Evolutionary conservation across 1,140 invertebrate genomes (phyloP).

Genomic region (Stegodyphus mimosarum): DNA sequence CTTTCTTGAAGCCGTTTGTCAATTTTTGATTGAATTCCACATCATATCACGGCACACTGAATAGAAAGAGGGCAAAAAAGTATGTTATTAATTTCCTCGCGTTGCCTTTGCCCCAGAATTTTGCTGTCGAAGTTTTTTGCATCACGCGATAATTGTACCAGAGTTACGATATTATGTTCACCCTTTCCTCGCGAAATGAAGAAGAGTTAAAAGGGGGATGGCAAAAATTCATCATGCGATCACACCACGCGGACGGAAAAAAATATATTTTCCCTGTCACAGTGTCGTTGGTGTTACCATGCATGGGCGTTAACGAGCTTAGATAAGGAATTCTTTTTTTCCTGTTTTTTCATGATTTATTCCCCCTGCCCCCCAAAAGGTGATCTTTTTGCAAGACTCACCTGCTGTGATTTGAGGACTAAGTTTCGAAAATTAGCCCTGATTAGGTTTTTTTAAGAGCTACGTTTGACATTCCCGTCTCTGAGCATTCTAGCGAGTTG

Average conservation of each 20-base stretch:
- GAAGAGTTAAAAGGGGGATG: not conserved
- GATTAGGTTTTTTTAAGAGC: not conserved
- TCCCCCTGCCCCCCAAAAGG: not conserved
- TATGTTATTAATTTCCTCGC: not conserved
- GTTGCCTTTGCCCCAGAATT: not conserved
- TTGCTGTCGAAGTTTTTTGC: not conserved
- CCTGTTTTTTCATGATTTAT: not conserved
- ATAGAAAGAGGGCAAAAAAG: too few species aligned
- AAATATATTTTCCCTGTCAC: not conserved
- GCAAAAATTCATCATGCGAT: not conserved
- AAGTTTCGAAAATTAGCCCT: slow-evolving; percentile 2
- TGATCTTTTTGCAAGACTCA: not conserved
- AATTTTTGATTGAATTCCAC: too few species aligned
- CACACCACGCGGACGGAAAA: not conserved
- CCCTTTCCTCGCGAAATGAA: not conserved
- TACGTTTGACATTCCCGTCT: not conserved
- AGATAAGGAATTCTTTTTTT: not conserved
- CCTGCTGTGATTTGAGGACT: not conserved
- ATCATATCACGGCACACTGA: too few species aligned
- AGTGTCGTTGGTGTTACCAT: not conserved
- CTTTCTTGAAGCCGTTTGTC: too few species aligned
- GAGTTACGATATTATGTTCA: not conserved
- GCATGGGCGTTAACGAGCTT: not conserved
- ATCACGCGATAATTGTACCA: not conserved
- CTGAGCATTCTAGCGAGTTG: not conserved